phyloP scores from a whole-genome alignment of 2,888 invertebrate species.

The Oasisia sp. region DNA sequence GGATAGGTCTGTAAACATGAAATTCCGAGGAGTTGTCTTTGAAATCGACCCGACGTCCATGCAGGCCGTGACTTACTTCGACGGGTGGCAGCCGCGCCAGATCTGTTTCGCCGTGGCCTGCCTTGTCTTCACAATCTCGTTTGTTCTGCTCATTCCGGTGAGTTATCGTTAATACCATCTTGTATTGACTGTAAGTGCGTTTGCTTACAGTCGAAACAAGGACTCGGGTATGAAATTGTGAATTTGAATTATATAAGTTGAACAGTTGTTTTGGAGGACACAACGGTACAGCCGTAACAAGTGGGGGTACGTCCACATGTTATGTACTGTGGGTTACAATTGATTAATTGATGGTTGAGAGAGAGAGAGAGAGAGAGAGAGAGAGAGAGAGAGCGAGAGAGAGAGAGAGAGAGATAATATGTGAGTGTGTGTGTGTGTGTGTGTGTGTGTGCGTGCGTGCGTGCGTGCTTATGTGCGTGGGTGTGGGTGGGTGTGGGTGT shows the following conservation, averaged over 20 bases:
- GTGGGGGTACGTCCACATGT: too few relatives aligned
- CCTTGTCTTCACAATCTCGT: neutral
- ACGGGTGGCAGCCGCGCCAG: neutral
- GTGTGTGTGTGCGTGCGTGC: too few relatives aligned
- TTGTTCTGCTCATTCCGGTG: neutral
- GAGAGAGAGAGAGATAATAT: too few relatives aligned
- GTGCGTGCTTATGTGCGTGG: too few relatives aligned
- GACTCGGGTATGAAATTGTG: neutral
- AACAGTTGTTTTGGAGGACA: too few relatives aligned
- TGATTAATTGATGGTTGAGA: too few relatives aligned
- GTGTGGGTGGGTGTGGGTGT: too few relatives aligned
- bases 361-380: too few relatives aligned
- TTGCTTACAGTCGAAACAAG: neutral
- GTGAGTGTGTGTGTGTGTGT: too few relatives aligned
- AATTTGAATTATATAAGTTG: neutral
- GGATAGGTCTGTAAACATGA: neutral
- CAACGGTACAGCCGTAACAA: too few relatives aligned
- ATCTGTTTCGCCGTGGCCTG: neutral
- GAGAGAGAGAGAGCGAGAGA: too few relatives aligned
- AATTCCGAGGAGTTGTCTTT: neutral
- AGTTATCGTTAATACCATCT: neutral
- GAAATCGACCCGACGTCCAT: neutral
- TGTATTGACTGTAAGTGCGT: neutral
- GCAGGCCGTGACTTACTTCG: neutral
- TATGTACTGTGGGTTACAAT: too few relatives aligned